Evolutionary conservation across 2,797 vertebrate genomes (phyloP).

Genomic region (Chrysocyon brachyurus): DNA sequence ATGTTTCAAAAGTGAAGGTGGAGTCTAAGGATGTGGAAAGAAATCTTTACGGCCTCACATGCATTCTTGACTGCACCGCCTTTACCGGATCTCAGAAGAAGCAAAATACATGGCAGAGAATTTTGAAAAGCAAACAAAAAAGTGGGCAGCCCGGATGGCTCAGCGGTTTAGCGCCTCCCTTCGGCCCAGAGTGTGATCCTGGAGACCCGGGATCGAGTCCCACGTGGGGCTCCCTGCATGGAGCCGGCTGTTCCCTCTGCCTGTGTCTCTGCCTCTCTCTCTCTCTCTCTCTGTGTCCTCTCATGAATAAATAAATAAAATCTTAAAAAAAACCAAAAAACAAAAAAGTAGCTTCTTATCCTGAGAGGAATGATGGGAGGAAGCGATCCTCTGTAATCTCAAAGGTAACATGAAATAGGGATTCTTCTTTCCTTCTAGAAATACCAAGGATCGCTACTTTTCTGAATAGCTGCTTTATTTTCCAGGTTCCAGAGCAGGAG

Average conservation of each 20-base stretch:
- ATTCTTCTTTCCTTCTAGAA: background rate
- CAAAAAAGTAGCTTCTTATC: background rate
- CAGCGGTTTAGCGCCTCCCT: too few relatives aligned
- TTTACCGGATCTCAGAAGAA: background rate
- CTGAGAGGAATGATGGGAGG: background rate
- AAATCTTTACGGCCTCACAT: background rate
- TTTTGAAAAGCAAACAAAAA: background rate
- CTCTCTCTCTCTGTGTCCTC: too few relatives aligned
- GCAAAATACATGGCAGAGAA: background rate
- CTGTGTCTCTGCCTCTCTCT: too few relatives aligned
- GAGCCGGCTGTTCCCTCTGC: too few relatives aligned
- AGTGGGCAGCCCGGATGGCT: background rate
- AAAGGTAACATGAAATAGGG: background rate
- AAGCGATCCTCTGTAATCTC: background rate
- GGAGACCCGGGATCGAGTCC: too few relatives aligned
- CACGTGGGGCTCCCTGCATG: too few relatives aligned
- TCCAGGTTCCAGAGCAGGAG: background rate
- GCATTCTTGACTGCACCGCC: rapidly evolving
- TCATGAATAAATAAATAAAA: too few relatives aligned
- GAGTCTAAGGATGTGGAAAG: background rate
- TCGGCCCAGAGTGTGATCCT: too few relatives aligned
- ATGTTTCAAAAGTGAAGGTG: background rate
- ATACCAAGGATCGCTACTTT: background rate
- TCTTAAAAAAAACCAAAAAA: background rate
- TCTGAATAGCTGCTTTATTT: background rate